phyloP scores from a whole-genome alignment of 2,113 vertebrate species.

The Gasterosteus aculeatus region DNA sequence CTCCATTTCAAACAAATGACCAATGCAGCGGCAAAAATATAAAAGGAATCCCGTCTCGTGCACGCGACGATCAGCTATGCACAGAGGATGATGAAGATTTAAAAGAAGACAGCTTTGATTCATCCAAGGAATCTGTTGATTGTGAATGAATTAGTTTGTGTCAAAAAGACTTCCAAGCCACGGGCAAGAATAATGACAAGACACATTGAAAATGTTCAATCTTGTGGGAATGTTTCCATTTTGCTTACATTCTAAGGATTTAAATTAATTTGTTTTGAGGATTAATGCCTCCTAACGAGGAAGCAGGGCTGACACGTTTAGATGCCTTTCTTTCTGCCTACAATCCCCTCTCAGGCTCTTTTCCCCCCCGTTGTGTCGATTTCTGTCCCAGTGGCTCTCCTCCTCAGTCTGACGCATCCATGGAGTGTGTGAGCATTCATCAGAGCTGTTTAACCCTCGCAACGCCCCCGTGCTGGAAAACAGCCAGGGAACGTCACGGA shows the following conservation, averaged over 20 bases:
- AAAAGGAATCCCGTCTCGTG: neutral
- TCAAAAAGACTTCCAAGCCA: constrained; percentile 15
- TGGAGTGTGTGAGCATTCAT: constrained; percentile 62
- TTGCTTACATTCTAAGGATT: constrained; percentile 44
- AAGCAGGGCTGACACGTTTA: constrained; percentile 50
- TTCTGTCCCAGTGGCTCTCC: constrained; percentile 58
- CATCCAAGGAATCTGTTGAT: constrained; percentile 17
- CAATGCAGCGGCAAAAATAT: constrained; percentile 7
- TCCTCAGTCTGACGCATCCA: constrained; percentile 65
- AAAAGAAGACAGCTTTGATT: neutral
- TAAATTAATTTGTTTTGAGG: constrained; percentile 53
- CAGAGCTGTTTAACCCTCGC: constrained; percentile 70
- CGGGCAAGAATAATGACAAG: constrained; percentile 32
- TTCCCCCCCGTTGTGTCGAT: constrained; percentile 60
- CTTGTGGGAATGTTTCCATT: constrained; percentile 44
- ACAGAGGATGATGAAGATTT: neutral
- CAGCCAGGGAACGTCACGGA: constrained; percentile 69
- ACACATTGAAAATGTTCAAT: constrained; percentile 36
- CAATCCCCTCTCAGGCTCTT: constrained; percentile 37
- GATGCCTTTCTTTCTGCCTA: constrained; percentile 37
- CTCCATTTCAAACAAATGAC: constrained; percentile 21
- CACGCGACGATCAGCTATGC: neutral
- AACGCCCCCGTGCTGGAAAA: constrained; percentile 56
- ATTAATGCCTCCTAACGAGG: constrained; percentile 39
- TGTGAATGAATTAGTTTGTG: constrained; percentile 42